Percentiles rank a stretch among this genome's conserved stretches.
phyloP scores from a whole-genome alignment of 1,140 invertebrate species.

The Coboldia fuscipes region DNA sequence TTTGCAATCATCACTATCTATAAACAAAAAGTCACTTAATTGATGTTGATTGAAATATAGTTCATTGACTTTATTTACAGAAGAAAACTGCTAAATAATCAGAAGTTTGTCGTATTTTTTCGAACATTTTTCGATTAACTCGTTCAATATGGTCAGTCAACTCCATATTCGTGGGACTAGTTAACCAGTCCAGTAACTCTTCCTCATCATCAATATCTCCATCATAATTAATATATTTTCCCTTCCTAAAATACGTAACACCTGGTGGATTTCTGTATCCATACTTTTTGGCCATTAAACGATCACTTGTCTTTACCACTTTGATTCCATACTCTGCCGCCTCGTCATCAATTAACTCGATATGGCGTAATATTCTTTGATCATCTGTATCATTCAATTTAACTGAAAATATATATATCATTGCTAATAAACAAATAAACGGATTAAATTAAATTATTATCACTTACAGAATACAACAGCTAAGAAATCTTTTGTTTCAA shows the following conservation, averaged over 20 bases:
- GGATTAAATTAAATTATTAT: constrained; percentile 2
- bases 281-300: constrained; percentile 86
- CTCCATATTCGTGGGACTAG: constrained; percentile 86
- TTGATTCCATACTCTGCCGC: constrained; percentile 79
- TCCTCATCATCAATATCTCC: constrained; percentile 86
- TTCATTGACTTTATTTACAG: constrained; percentile 41
- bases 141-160: constrained; percentile 81
- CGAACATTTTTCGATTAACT: constrained; percentile 84
- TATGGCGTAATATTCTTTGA: constrained; percentile 52
- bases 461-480: constrained; percentile 84
- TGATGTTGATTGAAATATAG: background rate
- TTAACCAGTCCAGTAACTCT: constrained; percentile 83
- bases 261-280: constrained; percentile 75
- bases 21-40: constrained; percentile 10
- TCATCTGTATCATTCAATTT: constrained; percentile 28
- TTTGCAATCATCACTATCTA: constrained; percentile 85
- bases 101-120: constrained; percentile 71
- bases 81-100: constrained; percentile 90
- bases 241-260: constrained; percentile 77
- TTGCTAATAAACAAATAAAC: background rate
- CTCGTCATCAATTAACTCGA: constrained; percentile 82
- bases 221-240: constrained; percentile 76
- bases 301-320: constrained; percentile 74
- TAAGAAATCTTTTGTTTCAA: constrained; percentile 78
- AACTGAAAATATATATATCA: background rate